Conservation (phyloP, 2,888 invertebrate genomes). For the Agriopis leucophaearia region DNA sequence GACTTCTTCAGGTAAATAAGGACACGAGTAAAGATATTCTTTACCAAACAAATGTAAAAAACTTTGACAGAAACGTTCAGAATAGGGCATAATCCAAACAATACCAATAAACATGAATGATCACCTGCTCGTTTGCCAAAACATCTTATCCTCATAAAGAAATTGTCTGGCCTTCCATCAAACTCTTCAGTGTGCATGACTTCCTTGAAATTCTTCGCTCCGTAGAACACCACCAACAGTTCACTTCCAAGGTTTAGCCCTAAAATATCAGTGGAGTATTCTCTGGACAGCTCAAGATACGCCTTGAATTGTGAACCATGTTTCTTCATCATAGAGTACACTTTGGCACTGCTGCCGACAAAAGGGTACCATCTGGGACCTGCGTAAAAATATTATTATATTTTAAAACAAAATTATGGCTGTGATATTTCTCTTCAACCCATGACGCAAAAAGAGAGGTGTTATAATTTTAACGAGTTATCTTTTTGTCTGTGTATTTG, state of each 20-base stretch:
- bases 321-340: conserved; percentile 27
- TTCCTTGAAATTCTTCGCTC: conserved; percentile 81
- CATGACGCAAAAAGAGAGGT: too few species aligned
- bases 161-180: conserved; percentile 88
- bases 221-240: conserved; percentile 83
- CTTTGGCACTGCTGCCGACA: conserved; percentile 27
- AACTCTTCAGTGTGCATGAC: conserved; percentile 84
- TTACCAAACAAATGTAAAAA: too few species aligned
- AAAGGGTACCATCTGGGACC: conserved; percentile 41
- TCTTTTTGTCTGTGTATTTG: too few species aligned
- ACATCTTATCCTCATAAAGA: conserved; percentile 86
- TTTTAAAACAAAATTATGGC: neutral
- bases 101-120: too few species aligned
- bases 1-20: too few species aligned
- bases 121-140: conserved; percentile 86
- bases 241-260: conserved; percentile 86
- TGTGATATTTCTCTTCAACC: neutral
- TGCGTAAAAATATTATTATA: conserved; percentile 4
- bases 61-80: too few species aligned
- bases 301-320: conserved; percentile 75
- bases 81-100: too few species aligned
- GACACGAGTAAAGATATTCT: too few species aligned
- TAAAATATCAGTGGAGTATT: conserved; percentile 82
- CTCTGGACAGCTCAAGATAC: conserved; percentile 77
- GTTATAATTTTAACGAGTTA: too few species aligned